Base-by-base conservation (phyloP, 92 coral and sea anemone species). In the Siderastrea radians region DNA sequence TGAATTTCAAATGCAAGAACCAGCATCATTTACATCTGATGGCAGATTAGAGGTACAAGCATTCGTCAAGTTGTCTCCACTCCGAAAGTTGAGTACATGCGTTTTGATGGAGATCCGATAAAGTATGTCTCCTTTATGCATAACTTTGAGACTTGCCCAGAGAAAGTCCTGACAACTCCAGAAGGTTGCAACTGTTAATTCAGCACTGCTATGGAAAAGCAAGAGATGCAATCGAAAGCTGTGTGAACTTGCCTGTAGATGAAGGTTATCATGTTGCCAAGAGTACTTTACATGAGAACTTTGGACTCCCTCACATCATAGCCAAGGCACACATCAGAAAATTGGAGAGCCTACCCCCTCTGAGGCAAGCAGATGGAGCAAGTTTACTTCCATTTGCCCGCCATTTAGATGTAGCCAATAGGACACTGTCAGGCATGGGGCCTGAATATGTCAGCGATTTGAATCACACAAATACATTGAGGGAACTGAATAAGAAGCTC, bases 401-500 rank as follows among this genome's bases (percentile, higher is more conserved):
- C 47, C 70, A 65, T 65, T 65, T 65, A 19, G 47, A 65, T 8
- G 86, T 74, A 2, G 91, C 96, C 46, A 62, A 82, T 49, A 84
- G 98, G 62, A 95, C 98, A 60, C 86, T 95, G 50, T 61, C 88
- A 49, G 92, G 98, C 60, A 92, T 89, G 93, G 94, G 95, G 48
- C 74, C 90, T 14, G 90, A 92, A 49, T 94, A 92, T 74, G 86
- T 59, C 13, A 72, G 82, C 38, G 92, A 94, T 44, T 55, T 94
- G 78, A 82, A 84, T 61, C 97, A 92, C 67, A 80, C 82, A 78
- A 90, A 90, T 67, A 92, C 93, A 1, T 74, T 92, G 54, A 74
- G 87, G 16, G 84, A 83, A 53, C 85, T 95, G 4, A 82, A 81
- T 44, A 79, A 73, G 86, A 90, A 95, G 74, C 81, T 87, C 6